Evolutionary conservation across 2,113 vertebrate genomes (phyloP).

Genomic region (Maccullochella peelii): DNA sequence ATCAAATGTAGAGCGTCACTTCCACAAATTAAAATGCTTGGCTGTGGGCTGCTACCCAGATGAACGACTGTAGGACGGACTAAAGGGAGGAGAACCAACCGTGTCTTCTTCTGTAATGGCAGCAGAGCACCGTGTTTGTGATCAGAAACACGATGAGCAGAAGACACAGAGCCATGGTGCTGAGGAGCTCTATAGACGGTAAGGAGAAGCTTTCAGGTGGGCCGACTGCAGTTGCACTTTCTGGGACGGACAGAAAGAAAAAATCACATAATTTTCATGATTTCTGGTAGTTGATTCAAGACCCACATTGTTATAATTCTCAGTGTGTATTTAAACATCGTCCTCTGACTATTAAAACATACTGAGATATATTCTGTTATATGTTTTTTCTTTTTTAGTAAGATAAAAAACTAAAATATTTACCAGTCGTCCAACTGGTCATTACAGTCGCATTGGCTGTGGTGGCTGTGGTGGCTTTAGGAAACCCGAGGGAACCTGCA

Average conservation of each 20-base stretch:
- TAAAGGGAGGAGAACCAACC: conserved; percentile 47
- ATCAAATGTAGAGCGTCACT: background rate
- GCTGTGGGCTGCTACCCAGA: too few relatives aligned
- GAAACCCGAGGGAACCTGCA: conserved; percentile 77
- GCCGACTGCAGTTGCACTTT: fast-evolving
- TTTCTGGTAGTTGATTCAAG: background rate
- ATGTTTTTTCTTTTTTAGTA: too few relatives aligned
- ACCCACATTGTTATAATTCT: background rate
- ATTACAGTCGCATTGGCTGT: background rate
- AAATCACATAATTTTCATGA: background rate
- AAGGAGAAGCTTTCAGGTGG: fast-evolving
- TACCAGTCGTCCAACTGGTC: background rate
- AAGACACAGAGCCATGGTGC: conserved; percentile 40
- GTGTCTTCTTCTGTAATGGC: conserved; percentile 60
- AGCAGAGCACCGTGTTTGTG: conserved; percentile 72
- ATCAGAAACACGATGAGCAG: conserved; percentile 71
- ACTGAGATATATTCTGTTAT: background rate
- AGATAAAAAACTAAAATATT: background rate
- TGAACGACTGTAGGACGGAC: background rate
- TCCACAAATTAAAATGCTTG: background rate
- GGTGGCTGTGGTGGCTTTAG: background rate
- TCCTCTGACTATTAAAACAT: background rate
- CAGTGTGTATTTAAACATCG: background rate
- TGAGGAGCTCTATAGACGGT: conserved; percentile 28
- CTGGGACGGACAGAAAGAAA: conserved; percentile 9